These are phyloP conservation scores for Catonia carolina DNA, from an alignment of 2,888 invertebrate genomes.

Conservation along the genomic window DNA sequence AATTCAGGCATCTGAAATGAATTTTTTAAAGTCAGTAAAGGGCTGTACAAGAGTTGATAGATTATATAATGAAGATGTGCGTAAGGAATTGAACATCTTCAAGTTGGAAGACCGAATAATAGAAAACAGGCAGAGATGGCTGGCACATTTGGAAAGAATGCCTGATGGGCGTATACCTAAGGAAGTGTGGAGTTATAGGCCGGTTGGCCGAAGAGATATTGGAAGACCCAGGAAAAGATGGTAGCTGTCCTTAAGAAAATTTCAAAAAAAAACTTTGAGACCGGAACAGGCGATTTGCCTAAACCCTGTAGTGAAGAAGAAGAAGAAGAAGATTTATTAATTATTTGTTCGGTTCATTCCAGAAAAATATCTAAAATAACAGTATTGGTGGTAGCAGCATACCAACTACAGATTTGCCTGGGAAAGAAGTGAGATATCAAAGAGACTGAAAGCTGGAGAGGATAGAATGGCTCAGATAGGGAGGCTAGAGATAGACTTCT, in stretches of 20 bases:
- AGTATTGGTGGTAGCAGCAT: too few relatives aligned
- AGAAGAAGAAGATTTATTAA: too few relatives aligned
- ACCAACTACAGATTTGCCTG: too few relatives aligned
- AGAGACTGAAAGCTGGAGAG: neutral
- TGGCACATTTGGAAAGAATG: slow-evolving; percentile 1
- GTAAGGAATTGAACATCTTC: neutral
- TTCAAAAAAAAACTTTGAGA: neutral
- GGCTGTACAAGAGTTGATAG: neutral
- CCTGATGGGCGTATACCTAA: neutral
- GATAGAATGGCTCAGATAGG: neutral
- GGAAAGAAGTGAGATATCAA: too few relatives aligned
- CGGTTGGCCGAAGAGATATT: neutral
- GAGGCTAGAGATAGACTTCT: neutral
- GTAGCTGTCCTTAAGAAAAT: too few relatives aligned
- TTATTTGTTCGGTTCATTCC: too few relatives aligned
- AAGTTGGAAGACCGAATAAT: neutral
- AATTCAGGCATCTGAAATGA: too few relatives aligned
- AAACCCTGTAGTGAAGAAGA: neutral
- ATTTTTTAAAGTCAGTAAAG: neutral
- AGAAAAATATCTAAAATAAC: too few relatives aligned
- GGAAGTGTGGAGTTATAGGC: neutral
- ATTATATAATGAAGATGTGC: neutral
- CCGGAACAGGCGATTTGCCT: neutral
- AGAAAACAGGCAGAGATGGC: neutral
- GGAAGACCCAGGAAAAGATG: neutral